These are phyloP conservation scores for Scrobipalpa costella DNA, from an alignment of 2,888 invertebrate genomes.

Conservation along the genomic window DNA sequence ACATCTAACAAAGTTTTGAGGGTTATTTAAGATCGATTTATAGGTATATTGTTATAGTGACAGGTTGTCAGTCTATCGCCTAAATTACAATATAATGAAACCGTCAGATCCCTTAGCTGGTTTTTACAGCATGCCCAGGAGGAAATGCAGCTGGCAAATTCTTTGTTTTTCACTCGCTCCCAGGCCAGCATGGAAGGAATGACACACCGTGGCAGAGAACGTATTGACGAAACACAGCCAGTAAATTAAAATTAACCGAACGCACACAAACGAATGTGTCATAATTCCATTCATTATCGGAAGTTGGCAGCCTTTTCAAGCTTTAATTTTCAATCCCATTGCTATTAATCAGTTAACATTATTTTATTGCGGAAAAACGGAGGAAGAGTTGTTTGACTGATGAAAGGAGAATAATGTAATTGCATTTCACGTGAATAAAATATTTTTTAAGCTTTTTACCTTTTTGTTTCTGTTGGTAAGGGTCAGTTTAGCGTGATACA, in stretches of 20 bases:
- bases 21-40: too few species aligned
- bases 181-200: too few species aligned
- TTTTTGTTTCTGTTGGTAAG: background rate
- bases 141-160: too few species aligned
- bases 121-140: too few species aligned
- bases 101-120: too few species aligned
- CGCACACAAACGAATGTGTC: slow-evolving; percentile 34
- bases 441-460: background rate
- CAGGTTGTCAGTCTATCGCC: too few species aligned
- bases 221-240: slow-evolving; percentile 38
- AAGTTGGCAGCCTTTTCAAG: slow-evolving; percentile 7
- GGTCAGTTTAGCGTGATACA: background rate
- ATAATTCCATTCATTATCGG: slow-evolving; percentile 26
- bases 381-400: background rate
- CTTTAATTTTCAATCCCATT: slow-evolving; percentile 9
- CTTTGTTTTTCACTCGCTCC: too few species aligned
- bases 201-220: background rate
- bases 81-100: too few species aligned
- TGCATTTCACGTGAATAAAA: background rate
- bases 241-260: slow-evolving; percentile 56
- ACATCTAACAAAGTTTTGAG: too few species aligned
- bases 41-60: too few species aligned
- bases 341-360: slow-evolving; percentile 14
- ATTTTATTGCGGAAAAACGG: slow-evolving; percentile 1
- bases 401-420: background rate